Base-by-base conservation (phyloP, 1,140 invertebrate genomes). In the Euura saliciscinereae region DNA sequence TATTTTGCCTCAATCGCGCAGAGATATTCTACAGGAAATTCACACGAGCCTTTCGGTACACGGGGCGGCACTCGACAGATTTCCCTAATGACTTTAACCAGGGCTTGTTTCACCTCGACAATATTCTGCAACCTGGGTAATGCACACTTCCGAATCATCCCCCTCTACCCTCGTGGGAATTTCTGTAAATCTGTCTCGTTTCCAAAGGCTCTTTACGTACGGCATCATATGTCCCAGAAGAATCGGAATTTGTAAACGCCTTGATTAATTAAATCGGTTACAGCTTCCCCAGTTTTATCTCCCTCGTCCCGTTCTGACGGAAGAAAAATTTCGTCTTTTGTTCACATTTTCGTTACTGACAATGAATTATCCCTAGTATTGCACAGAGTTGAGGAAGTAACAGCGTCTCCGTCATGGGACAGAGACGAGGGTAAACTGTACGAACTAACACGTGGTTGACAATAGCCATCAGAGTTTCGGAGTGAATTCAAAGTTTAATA, bases 1-100 rank as follows among this genome's bases (percentile, higher is more conserved):
- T 59, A 59, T 59, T 59, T 59, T 59, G 8, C 8, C 0, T 59
- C 13, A 59, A 4, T 11, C 1, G 28, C 3, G 51, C 13, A n/a
- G 51, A 6, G 10, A 59, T 4, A 11, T 6, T n/a, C 10, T 59
- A 64, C 43, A 59, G 45, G 3, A 45, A 72, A 59, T 44, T 10
- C 66, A 66, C 10, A 71, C 7, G 69, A 73, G 44, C 65, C 43
- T 43, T 44, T n/a, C 6, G 42, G 43, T 69, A 70, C 44, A 67
- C 71, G 65, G 46, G 65, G 65, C 10, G 71, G 68, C 69, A 72
- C 73, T 77, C 66, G 69, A 68, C 71, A 75, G 74, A 77, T 78
- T 78, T 77, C 72, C 74, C 75, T 77, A 78, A 78, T 75, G 77
- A 78, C 74, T 78, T 75, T 77, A 77, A 78, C 72, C 71, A 78